Evolutionary conservation across 2,888 invertebrate genomes (phyloP).

Genomic region (Petrolisthes manimaculis): DNA sequence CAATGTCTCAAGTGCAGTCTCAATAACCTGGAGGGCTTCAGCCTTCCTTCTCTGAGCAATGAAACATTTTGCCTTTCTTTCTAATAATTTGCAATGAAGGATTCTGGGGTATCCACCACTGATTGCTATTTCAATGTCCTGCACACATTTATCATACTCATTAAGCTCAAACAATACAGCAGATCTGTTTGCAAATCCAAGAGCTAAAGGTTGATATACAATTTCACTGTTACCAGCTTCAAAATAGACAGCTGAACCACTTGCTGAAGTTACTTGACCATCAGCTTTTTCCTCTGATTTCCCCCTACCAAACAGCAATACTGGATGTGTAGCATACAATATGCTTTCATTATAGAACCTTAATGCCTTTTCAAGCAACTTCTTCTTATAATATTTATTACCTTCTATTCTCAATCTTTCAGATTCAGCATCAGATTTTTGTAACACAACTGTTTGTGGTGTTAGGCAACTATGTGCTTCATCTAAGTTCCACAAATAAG

Average conservation of each 20-base stretch:
- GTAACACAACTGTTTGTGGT: not conserved
- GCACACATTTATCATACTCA: constrained; percentile 44
- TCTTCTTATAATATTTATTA: constrained; percentile 58
- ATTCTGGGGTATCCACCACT: constrained; percentile 54
- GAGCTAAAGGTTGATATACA: constrained; percentile 26
- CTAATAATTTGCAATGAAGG: constrained; percentile 50
- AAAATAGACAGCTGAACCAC: not conserved
- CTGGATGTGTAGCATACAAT: constrained; percentile 43
- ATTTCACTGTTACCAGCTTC: not conserved
- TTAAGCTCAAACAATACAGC: constrained; percentile 57
- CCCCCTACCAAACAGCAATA: not conserved
- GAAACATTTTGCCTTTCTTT: constrained; percentile 59
- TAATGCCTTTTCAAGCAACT: constrained; percentile 47
- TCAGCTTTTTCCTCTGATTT: not conserved
- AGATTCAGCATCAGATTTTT: constrained; percentile 45
- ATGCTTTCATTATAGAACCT: constrained; percentile 58
- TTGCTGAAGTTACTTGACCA: not conserved
- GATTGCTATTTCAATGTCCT: constrained; percentile 54
- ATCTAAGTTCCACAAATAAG: constrained; percentile 43
- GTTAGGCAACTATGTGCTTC: constrained; percentile 28
- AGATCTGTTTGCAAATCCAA: constrained; percentile 62
- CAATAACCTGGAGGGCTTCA: constrained; percentile 37
- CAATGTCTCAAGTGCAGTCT: constrained; percentile 25
- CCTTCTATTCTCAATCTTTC: constrained; percentile 53
- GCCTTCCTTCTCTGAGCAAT: constrained; percentile 12